These are phyloP conservation scores for Zonotrichia albicollis DNA, from an alignment of 2,797 vertebrate genomes.

Conservation along the genomic window DNA sequence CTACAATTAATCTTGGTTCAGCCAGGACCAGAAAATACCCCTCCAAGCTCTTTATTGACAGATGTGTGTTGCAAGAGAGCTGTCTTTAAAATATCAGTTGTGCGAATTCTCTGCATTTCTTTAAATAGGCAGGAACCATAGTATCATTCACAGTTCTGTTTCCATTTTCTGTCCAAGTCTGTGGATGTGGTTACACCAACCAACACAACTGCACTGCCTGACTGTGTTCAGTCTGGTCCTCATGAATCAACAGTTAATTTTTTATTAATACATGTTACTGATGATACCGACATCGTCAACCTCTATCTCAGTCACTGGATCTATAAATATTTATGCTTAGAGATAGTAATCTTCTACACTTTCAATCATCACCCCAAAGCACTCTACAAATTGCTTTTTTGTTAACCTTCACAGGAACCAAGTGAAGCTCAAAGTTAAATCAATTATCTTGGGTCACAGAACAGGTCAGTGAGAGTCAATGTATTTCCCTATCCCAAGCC, in stretches of 20 bases:
- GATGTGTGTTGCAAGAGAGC: background rate
- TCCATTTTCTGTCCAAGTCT: background rate
- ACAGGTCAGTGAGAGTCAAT: background rate
- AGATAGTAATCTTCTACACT: slow-evolving; percentile 1
- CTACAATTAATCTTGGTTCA: slow-evolving; percentile 30
- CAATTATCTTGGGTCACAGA: background rate
- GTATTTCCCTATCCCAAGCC: background rate
- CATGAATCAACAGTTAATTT: background rate
- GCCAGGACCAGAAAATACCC: background rate
- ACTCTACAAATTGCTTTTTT: slow-evolving; percentile 22
- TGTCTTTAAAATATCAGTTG: background rate
- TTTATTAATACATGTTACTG: background rate
- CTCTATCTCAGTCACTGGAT: background rate
- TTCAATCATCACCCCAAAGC: slow-evolving; percentile 24
- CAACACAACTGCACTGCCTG: background rate
- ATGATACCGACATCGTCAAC: background rate
- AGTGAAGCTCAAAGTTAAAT: background rate
- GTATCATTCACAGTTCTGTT: background rate
- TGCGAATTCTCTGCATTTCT: background rate
- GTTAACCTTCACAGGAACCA: background rate
- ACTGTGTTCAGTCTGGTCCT: background rate
- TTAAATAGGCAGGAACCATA: background rate
- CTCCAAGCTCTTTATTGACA: slow-evolving; percentile 17
- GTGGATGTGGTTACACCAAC: background rate
- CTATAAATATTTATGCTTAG: slow-evolving; percentile 15